Evolutionary conservation across 37 sponge, comb jelly and placozoan species (phyloP).

Genomic region (Geodia barretti): DNA sequence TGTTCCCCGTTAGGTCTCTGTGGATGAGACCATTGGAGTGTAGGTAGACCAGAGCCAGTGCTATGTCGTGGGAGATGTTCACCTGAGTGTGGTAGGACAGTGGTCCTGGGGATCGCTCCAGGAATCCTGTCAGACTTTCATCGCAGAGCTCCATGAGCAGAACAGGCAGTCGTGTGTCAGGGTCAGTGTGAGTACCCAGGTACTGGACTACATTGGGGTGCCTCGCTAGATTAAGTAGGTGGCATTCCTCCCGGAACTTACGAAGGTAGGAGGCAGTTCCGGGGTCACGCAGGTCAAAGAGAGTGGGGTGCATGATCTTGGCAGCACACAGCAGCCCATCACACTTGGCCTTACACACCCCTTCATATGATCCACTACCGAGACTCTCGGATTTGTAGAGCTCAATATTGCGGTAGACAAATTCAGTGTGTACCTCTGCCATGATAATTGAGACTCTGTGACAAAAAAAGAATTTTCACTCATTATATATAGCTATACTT

Average conservation of each 20-base stretch:
- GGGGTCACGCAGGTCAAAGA: neutral
- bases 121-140: constrained; percentile 39
- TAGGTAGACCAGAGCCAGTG: constrained; percentile 27
- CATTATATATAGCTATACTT: too few species aligned
- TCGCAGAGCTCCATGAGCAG: constrained; percentile 63
- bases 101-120: constrained; percentile 5
- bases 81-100: constrained; percentile 13
- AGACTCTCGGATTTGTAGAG: neutral
- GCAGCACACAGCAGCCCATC: constrained; percentile 36
- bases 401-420: neutral
- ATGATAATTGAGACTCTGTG: too few species aligned
- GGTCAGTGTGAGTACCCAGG: constrained; percentile 6
- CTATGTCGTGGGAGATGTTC: constrained; percentile 21
- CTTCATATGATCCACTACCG: constrained; percentile 19
- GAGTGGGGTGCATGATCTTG: constrained; percentile 13
- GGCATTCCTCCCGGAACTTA: constrained; percentile 35
- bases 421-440: neutral
- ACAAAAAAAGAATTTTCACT: too few species aligned
- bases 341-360: constrained; percentile 25
- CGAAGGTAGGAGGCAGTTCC: neutral
- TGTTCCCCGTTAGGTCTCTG: constrained; percentile 42
- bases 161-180: neutral
- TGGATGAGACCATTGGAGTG: constrained; percentile 42
- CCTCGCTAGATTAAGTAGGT: constrained; percentile 6
- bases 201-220: constrained; percentile 59